Conservation (phyloP, 2,888 invertebrate genomes). For the Aromia moschata region DNA sequence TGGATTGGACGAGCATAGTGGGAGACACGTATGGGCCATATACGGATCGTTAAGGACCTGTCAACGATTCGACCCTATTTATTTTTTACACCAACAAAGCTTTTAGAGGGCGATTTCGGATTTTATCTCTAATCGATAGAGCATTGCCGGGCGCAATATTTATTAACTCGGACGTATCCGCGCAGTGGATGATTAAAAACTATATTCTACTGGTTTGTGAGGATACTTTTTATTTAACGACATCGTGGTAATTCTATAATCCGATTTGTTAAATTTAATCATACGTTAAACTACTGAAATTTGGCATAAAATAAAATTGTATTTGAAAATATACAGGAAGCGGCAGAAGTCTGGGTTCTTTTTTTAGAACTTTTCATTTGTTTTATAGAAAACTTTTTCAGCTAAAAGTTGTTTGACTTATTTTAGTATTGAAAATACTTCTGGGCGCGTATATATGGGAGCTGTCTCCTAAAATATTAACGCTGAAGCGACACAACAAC, state of each 20-base stretch:
- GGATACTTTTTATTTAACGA: too few relatives aligned
- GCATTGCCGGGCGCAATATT: constrained; percentile 1
- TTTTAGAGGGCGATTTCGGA: constrained; percentile 17
- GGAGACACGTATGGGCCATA: constrained; percentile 40
- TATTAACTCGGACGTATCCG: background rate
- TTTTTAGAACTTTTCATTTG: background rate
- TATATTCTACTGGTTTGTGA: too few relatives aligned
- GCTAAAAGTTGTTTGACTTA: too few relatives aligned
- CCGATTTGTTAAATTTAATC: background rate
- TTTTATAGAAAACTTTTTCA: too few relatives aligned
- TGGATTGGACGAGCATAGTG: constrained; percentile 52
- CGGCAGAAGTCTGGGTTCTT: too few relatives aligned
- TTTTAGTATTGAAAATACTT: too few relatives aligned
- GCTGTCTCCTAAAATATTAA: too few relatives aligned
- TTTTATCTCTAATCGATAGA: constrained; percentile 21
- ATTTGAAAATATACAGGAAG: background rate
- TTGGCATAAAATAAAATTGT: background rate
- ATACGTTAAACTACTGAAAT: background rate
- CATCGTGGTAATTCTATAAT: too few relatives aligned
- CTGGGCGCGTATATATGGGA: too few relatives aligned
- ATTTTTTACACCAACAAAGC: constrained; percentile 34
- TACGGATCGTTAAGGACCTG: constrained; percentile 45
- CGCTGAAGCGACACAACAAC: too few relatives aligned
- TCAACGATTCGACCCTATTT: constrained; percentile 47
- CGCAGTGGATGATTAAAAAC: too few relatives aligned